Base-by-base conservation (phyloP, 2,113 vertebrate species). In the Microcebus tavaratra region DNA sequence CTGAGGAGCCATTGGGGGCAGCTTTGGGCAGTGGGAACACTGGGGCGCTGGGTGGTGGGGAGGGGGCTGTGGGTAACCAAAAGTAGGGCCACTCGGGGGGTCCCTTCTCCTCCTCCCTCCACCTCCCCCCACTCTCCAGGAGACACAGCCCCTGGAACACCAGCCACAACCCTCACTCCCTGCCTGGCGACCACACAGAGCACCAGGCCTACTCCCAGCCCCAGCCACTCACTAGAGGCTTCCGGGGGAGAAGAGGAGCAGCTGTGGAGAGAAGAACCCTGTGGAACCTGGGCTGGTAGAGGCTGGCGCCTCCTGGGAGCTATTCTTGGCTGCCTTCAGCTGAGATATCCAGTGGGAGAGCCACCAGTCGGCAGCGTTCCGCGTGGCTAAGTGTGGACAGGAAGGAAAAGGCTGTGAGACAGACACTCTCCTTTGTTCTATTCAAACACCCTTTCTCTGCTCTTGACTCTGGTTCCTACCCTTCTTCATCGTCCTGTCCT, bases 351-450 rank as follows among this genome's bases (percentile, higher is more conserved):
- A 99, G 97, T 99, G 98, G n/a, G 99, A 99, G 34, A 99, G 98
- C 99, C 99, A 99, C 99, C 99, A 99, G 96, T 99, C 99, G 0
- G 99, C 99, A 0, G 99, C 90, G 14, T 99, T 99, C 98, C 99
- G 99, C 5, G 99, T 99, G 70, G 98, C 99, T 99, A 97, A 5
- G 70, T 79, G 50, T 42, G 87, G 50, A 88, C 6, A 27, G 76
- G 17, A 42, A 84, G 55, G 17, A 96, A 27, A 21, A 55, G 15
- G 94, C 85, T 63, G 23, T 13, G 20, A 48, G 12, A 61, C 88
- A 21, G 53, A 61, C 88, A 21, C 13, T 27, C 11, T 23, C 61
- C 61, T 63, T 63, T 12, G 25, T 63, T 63, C 61, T 63, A 63
- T 29, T 29, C 27, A 63, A 63, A 63, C 27, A 63, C 25, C 68